phyloP scores from a whole-genome alignment of 2,113 vertebrate species.

The Agelaius tricolor region DNA sequence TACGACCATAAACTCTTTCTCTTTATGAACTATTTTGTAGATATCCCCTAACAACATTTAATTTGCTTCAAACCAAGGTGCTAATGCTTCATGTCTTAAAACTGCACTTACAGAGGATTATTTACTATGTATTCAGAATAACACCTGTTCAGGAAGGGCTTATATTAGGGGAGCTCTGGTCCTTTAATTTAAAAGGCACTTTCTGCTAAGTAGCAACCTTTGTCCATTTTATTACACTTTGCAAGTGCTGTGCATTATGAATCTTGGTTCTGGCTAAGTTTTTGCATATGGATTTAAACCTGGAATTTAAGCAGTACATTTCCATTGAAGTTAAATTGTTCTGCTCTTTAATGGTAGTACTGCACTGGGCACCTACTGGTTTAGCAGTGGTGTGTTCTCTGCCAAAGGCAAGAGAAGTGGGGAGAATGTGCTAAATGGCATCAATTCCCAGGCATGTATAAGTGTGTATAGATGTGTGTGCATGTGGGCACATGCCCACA shows the following conservation, averaged over 20 bases:
- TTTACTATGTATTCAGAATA: slow-evolving; percentile 36
- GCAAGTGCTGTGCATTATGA: not conserved
- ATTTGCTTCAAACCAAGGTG: slow-evolving; percentile 50
- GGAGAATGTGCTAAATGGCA: not conserved
- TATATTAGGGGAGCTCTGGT: slow-evolving; percentile 24
- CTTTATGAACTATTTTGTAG: slow-evolving; percentile 58
- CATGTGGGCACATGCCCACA: not conserved
- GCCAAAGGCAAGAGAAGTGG: not conserved
- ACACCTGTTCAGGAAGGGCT: slow-evolving; percentile 60
- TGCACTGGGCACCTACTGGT: not conserved
- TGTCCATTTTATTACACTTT: slow-evolving; percentile 9
- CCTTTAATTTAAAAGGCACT: slow-evolving; percentile 65
- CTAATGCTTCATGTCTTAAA: slow-evolving; percentile 61
- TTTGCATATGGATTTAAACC: slow-evolving; percentile 30
- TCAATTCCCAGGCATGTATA: not conserved
- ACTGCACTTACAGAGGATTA: slow-evolving; percentile 66
- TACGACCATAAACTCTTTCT: slow-evolving; percentile 88
- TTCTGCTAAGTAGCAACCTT: slow-evolving; percentile 54
- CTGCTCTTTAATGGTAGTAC: not conserved
- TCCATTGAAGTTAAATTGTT: slow-evolving; percentile 17
- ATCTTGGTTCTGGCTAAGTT: slow-evolving; percentile 27
- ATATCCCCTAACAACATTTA: slow-evolving; percentile 56
- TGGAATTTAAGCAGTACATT: slow-evolving; percentile 41
- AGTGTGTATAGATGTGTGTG: not conserved
- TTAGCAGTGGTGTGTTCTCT: not conserved